Evolutionary conservation across 2,888 invertebrate species (phyloP).

Genomic region (Spisula solida): DNA sequence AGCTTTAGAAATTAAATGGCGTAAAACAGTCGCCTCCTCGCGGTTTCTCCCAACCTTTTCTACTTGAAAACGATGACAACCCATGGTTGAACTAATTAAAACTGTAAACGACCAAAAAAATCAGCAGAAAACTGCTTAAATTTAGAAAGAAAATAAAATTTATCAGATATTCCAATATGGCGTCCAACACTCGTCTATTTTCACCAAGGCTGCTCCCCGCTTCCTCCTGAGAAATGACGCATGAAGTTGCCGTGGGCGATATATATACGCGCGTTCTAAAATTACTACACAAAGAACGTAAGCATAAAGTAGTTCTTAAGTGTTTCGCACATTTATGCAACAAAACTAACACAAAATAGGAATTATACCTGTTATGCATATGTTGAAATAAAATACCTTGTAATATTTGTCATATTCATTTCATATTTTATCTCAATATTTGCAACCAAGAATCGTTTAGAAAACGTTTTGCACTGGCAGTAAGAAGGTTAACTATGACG

Average conservation of each 20-base stretch:
- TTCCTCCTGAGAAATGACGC: constrained; percentile 16
- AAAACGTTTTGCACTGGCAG: too few species aligned
- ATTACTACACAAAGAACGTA: constrained; percentile 7
- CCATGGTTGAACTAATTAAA: constrained; percentile 27
- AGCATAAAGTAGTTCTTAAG: neutral
- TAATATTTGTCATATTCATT: too few species aligned
- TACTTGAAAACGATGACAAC: neutral
- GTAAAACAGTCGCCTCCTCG: constrained; percentile 15
- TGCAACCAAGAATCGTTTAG: too few species aligned
- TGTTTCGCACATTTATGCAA: neutral
- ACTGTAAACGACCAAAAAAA: constrained; percentile 43
- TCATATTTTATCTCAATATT: too few species aligned
- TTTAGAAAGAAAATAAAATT: constrained; percentile 18
- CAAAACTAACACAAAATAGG: too few species aligned
- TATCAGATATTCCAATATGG: constrained; percentile 44
- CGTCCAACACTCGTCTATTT: neutral
- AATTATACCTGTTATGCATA: too few species aligned
- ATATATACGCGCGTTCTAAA: constrained; percentile 11
- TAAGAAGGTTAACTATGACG: too few species aligned
- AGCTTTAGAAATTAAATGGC: constrained; percentile 55
- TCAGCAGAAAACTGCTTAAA: neutral
- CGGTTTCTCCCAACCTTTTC: neutral
- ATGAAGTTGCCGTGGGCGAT: constrained; percentile 3
- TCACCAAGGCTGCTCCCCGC: neutral
- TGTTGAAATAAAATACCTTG: too few species aligned